phyloP scores from a whole-genome alignment of 2,113 vertebrate genomes.

The Acanthochromis polyacanthus region DNA sequence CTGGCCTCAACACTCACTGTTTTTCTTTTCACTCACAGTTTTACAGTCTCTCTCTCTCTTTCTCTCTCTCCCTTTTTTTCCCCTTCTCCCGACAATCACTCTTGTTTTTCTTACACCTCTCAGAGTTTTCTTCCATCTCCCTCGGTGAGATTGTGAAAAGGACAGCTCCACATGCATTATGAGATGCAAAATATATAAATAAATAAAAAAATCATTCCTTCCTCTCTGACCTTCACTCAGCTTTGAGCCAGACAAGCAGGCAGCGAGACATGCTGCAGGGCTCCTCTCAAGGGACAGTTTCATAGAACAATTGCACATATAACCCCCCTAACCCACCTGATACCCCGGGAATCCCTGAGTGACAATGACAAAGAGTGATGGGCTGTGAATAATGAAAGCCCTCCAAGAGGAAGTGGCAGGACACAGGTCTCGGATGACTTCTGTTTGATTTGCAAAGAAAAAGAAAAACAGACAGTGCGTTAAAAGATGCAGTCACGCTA shows the following conservation, averaged over 20 bases:
- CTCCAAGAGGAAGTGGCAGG: background rate
- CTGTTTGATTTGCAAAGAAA: conserved; percentile 19
- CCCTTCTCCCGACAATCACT: conserved; percentile 35
- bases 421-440: conserved; percentile 15
- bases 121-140: conserved; percentile 40
- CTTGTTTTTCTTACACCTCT: conserved; percentile 66
- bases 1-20: conserved; percentile 64
- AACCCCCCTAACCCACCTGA: conserved; percentile 50
- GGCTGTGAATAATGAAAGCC: conserved; percentile 47
- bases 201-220: conserved; percentile 20
- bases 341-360: conserved; percentile 40
- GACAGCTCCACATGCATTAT: conserved; percentile 42
- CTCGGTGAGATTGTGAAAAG: conserved; percentile 45
- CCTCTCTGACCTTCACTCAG: conserved; percentile 67
- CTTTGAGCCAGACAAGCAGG: conserved; percentile 42
- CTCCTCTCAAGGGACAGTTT: conserved; percentile 64
- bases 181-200: conserved; percentile 36
- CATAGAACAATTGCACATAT: conserved; percentile 64
- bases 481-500: conserved; percentile 8
- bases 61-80: background rate
- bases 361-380: conserved; percentile 56
- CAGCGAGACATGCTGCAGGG: conserved; percentile 40
- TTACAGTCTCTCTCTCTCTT: conserved; percentile 34
- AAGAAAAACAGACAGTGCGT: background rate
- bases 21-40: conserved; percentile 63